Evolutionary conservation across 2,888 invertebrate genomes (phyloP), one percentile per base, ranked within the genome.

Genomic region (Rhabditoides inermis): DNA sequence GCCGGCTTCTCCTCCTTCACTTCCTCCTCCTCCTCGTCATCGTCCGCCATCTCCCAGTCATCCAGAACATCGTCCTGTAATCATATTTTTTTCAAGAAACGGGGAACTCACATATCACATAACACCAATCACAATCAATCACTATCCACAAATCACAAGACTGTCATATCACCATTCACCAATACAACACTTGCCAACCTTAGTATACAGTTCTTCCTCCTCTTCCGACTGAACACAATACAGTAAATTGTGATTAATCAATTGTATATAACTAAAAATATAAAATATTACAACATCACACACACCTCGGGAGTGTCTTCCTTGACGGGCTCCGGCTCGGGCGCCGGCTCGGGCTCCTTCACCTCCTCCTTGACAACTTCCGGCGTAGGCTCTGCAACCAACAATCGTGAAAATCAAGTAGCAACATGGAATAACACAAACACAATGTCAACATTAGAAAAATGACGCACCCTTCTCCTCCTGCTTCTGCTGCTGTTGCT

Each of bases 21-120:
- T n/a, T 76, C 75, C 12, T 78, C 77, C 35, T 78, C 77, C 35
- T 76, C 76, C 10, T 79, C 79, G n/a, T 74, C 77, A 5, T 76
- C 77, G 12, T 77, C 78, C 5, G 79, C 79, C 56, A 78, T 76
- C 39, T 73, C 71, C 58, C 82, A 66, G 40, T 64, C 65, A 25
- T 68, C 68, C 28, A 63, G 36, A 10, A 60, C 56, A 37, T 66
- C 64, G n/a, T 60, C 63, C 46, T 53, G 20, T 30, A 45, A 39
- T n/a, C n/a, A 15, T 10, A n/a, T n/a, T n/a, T n/a, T n/a, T n/a
- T n/a, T n/a, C n/a, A n/a, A n/a, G n/a, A n/a, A n/a, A n/a, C n/a
- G n/a, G n/a, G n/a, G n/a, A n/a, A n/a, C n/a, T n/a, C n/a, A n/a
- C n/a, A n/a, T n/a, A n/a, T n/a, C n/a, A n/a, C n/a, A n/a, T n/a